These are phyloP conservation scores for Ochropleura plecta DNA, from an alignment of 2,888 invertebrate genomes.

Conservation along the genomic window DNA sequence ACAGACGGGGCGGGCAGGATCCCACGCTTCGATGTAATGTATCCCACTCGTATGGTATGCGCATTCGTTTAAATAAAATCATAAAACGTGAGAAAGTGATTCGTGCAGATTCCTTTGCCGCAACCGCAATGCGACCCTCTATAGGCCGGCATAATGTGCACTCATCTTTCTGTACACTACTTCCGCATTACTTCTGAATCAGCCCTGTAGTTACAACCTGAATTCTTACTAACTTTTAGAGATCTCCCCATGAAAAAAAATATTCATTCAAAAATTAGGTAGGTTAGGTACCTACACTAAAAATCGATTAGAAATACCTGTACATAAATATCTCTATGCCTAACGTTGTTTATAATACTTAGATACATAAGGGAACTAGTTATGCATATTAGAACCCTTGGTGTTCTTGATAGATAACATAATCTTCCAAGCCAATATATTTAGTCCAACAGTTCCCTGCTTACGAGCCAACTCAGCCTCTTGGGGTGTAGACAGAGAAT, in stretches of 20 bases:
- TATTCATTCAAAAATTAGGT: neutral
- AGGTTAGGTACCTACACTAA: too few relatives aligned
- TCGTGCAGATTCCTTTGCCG: constrained; percentile 49
- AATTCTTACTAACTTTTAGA: neutral
- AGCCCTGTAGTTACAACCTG: neutral
- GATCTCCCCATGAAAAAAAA: neutral
- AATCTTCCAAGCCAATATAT: neutral
- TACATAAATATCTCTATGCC: neutral
- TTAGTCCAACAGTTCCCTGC: constrained; percentile 8
- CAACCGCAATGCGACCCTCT: constrained; percentile 59
- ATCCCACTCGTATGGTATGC: constrained; percentile 8
- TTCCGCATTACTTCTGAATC: neutral
- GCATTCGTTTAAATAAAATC: constrained; percentile 29
- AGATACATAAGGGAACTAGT: neutral
- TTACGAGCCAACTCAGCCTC: constrained; percentile 33
- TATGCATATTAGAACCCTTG: neutral
- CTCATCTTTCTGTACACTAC: constrained; percentile 27
- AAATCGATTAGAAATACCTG: neutral
- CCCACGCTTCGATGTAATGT: constrained; percentile 18
- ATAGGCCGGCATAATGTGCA: constrained; percentile 37
- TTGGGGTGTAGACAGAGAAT: constrained; percentile 54
- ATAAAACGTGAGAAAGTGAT: constrained; percentile 26
- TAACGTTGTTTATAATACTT: too few relatives aligned
- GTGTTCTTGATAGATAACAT: neutral
- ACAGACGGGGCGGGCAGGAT: constrained; percentile 23